Conservation (phyloP, 1,140 invertebrate species). For the Diorhabda sublineata region DNA sequence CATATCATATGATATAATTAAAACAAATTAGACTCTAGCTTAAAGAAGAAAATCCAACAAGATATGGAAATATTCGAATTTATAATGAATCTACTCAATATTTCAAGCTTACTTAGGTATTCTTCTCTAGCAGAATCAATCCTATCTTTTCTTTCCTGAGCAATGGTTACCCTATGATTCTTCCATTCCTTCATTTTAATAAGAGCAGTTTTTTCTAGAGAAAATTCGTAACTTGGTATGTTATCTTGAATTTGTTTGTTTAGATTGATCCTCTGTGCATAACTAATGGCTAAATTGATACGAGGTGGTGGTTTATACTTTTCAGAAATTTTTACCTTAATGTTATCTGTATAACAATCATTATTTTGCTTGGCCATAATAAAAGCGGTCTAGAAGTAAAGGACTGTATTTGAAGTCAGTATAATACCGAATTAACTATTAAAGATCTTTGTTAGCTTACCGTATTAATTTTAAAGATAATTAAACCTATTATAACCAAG, state of each 20-base stretch:
- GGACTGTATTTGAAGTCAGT: neutral
- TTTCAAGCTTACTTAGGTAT: neutral
- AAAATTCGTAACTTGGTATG: slow-evolving; percentile 62
- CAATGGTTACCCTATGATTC: slow-evolving; percentile 57
- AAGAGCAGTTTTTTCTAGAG: slow-evolving; percentile 65
- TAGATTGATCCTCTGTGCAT: slow-evolving; percentile 56
- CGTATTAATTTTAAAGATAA: neutral
- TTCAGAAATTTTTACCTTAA: slow-evolving; percentile 82
- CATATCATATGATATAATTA: no score
- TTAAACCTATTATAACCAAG: neutral
- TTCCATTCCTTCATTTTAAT: slow-evolving; percentile 65
- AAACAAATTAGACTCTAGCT: no score
- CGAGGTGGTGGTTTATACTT: slow-evolving; percentile 73
- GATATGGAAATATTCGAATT: no score
- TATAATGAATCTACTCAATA: no score
- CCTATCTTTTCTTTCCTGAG: slow-evolving; percentile 54
- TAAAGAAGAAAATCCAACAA: no score
- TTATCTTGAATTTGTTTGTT: slow-evolving; percentile 53
- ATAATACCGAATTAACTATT: neutral
- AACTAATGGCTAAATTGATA: slow-evolving; percentile 64
- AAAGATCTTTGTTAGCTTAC: neutral
- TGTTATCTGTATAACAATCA: slow-evolving; percentile 65
- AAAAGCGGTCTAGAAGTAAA: neutral
- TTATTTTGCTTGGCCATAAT: slow-evolving; percentile 15
- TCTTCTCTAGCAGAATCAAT: slow-evolving; percentile 46